Conservation (phyloP, 2,113 vertebrate species). For the Sturnira hondurensis region DNA sequence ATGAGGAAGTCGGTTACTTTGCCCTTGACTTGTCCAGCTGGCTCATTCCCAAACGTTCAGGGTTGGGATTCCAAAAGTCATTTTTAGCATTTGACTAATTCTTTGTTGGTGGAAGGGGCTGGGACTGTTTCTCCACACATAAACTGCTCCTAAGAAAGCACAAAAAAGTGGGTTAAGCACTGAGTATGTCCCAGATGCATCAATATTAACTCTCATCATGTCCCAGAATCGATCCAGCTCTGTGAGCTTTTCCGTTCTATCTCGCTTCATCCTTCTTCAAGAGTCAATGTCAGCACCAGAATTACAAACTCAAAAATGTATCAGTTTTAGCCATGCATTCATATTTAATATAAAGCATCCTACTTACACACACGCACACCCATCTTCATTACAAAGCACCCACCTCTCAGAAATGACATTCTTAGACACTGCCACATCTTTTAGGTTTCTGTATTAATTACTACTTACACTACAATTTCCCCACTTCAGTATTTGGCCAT, state of each 20-base stretch:
- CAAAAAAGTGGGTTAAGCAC: slow-evolving; percentile 1
- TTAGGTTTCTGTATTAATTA: background rate
- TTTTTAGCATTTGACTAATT: slow-evolving; percentile 88
- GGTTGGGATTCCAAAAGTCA: background rate
- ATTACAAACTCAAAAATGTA: background rate
- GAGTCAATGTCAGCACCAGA: background rate
- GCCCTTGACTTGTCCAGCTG: background rate
- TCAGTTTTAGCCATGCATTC: background rate
- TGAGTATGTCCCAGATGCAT: background rate
- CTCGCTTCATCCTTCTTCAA: background rate
- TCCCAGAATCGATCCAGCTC: background rate
- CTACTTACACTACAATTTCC: background rate
- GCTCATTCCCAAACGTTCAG: background rate
- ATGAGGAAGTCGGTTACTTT: background rate
- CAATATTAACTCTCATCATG: background rate
- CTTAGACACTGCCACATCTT: background rate
- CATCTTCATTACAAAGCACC: background rate
- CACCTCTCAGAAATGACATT: background rate
- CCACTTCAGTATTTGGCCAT: background rate
- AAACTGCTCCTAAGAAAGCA: slow-evolving; percentile 89
- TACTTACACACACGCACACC: background rate
- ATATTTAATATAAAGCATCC: background rate
- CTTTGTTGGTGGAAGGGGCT: slow-evolving; percentile 83
- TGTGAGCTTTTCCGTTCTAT: background rate
- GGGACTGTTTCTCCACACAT: slow-evolving; percentile 88